phyloP scores from a whole-genome alignment of 2,113 vertebrate species.

The Mola mola region DNA sequence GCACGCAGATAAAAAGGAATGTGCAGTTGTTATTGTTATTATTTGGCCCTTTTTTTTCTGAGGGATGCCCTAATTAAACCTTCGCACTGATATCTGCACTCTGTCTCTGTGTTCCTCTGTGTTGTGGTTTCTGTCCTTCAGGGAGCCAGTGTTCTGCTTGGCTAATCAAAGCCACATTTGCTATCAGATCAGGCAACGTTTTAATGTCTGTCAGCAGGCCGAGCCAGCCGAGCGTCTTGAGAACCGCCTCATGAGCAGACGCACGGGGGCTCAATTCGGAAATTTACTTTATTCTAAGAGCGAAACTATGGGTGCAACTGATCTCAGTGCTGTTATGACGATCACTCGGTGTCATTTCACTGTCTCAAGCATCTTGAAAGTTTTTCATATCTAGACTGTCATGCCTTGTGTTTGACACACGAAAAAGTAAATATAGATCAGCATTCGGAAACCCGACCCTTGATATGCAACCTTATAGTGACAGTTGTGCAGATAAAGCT shows the following conservation, averaged over 20 bases:
- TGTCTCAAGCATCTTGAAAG: no score
- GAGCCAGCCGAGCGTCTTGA: constrained; percentile 8
- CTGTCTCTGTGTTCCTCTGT: constrained; percentile 13
- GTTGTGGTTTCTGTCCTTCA: constrained; percentile 45
- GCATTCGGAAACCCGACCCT: constrained; percentile 36
- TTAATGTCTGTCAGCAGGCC: constrained; percentile 46
- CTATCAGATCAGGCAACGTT: constrained; percentile 53
- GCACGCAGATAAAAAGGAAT: constrained; percentile 3
- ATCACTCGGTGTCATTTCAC: no score
- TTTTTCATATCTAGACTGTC: no score
- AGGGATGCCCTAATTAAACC: constrained; percentile 62
- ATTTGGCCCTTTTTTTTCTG: no score
- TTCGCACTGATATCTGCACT: constrained; percentile 36
- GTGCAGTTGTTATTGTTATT: no score
- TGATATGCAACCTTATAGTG: constrained; percentile 48
- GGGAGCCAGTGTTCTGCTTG: constrained; percentile 44
- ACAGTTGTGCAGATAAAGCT: constrained; percentile 51
- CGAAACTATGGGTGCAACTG: background rate
- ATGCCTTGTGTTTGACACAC: no score
- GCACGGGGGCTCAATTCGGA: no score
- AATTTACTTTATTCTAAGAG: background rate
- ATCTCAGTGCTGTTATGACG: background rate
- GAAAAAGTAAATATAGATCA: constrained; percentile 21
- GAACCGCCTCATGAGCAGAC: background rate
- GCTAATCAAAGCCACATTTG: constrained; percentile 52